phyloP scores from a whole-genome alignment of 2,797 vertebrate species.

The Epinephelus awoara region DNA sequence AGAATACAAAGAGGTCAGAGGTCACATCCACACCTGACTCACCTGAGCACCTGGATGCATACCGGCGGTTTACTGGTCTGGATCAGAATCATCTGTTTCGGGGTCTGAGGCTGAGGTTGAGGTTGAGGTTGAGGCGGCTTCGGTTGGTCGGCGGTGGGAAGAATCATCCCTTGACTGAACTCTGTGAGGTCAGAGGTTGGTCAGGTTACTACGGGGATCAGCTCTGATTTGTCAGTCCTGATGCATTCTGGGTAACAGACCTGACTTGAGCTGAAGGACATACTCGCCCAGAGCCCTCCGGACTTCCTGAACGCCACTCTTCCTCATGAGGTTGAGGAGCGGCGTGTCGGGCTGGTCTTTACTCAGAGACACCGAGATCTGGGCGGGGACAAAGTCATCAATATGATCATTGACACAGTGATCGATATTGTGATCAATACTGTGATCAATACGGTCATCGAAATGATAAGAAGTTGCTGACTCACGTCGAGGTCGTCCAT shows the following conservation, averaged over 20 bases:
- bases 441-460: slow-evolving; percentile 4
- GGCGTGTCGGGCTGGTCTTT: slow-evolving; percentile 93
- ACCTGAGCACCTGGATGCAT: neutral
- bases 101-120: slow-evolving; percentile 50
- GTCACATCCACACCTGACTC: neutral
- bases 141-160: slow-evolving; percentile 89
- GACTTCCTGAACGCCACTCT: slow-evolving; percentile 86
- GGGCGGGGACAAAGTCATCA: neutral
- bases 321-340: slow-evolving; percentile 91
- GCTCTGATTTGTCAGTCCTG: neutral
- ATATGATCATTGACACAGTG: neutral
- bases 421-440: neutral
- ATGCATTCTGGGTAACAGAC: slow-evolving; percentile 66
- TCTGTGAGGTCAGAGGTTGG: slow-evolving; percentile 83
- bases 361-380: slow-evolving; percentile 91
- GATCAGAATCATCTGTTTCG: slow-evolving; percentile 78
- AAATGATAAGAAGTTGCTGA: neutral
- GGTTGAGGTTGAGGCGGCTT: neutral
- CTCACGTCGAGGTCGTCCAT: slow-evolving; percentile 93
- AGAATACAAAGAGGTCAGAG: neutral
- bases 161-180: slow-evolving; percentile 97
- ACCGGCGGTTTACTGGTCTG: slow-evolving; percentile 86
- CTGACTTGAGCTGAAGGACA: slow-evolving; percentile 91
- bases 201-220: slow-evolving; percentile 9
- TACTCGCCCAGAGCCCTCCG: slow-evolving; percentile 88